These are phyloP conservation scores for Cyclura pinguis DNA, from an alignment of 2,797 vertebrate species.

Conservation along the genomic window DNA sequence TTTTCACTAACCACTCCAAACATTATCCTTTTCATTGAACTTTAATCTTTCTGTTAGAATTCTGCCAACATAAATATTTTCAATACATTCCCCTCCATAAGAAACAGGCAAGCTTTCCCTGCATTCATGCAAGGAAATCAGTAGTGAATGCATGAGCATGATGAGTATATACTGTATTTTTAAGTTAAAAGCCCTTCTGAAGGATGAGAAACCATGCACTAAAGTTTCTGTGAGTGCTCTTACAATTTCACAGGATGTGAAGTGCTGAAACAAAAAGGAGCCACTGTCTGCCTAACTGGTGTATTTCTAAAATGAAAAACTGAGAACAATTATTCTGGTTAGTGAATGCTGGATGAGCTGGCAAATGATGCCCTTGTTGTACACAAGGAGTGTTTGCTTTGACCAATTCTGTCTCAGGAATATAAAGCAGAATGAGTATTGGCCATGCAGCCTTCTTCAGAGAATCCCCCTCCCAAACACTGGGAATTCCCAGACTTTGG, in stretches of 20 bases:
- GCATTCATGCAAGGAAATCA: constrained; percentile 40
- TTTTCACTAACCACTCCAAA: constrained; percentile 8
- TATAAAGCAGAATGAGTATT: constrained; percentile 58
- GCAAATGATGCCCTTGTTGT: constrained; percentile 60
- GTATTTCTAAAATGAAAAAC: constrained; percentile 58
- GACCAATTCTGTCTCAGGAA: constrained; percentile 61
- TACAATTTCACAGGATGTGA: constrained; percentile 36
- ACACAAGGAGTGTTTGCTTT: constrained; percentile 44
- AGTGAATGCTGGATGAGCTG: constrained; percentile 65
- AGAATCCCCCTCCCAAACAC: constrained; percentile 25
- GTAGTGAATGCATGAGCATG: background rate
- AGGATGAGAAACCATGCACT: constrained; percentile 30
- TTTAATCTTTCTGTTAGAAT: constrained; percentile 28
- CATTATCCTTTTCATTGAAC: background rate
- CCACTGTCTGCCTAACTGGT: constrained; percentile 47
- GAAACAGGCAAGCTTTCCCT: constrained; percentile 4
- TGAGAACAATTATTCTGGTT: constrained; percentile 62
- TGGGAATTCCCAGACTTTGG: constrained; percentile 50
- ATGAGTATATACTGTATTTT: constrained; percentile 41
- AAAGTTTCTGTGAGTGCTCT: constrained; percentile 45
- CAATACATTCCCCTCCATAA: constrained; percentile 15
- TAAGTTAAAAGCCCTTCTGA: background rate
- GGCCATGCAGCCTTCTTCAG: constrained; percentile 78
- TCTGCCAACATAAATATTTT: constrained; percentile 27
- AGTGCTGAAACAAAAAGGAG: background rate